Evolutionary conservation across 2,888 invertebrate genomes (phyloP), one percentile per base, ranked within the genome.

Genomic region (Caprella mutica): DNA sequence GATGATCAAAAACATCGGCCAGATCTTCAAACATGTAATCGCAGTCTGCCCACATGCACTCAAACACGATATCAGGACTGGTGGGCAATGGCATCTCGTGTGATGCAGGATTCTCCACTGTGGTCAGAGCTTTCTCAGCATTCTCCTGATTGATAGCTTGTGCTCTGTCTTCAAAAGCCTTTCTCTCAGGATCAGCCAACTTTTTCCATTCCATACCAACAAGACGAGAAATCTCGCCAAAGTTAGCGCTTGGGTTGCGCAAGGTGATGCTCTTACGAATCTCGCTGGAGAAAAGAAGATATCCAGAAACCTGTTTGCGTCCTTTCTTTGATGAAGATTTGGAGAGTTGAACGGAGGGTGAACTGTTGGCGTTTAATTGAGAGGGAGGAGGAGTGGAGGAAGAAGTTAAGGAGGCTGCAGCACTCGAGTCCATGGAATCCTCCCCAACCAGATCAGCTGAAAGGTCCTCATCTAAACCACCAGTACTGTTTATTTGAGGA

Each of bases 271-370:
- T 82, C 73, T 92, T 91, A 55, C 98, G 80, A 48, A 92, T 85
- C 76, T 98, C 97, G 70, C 94, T 88, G 40, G 97, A 94, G 77
- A 94, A 98, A 60, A 98, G 79, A 67, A 98, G 97, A 77, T 98
- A 98, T 8, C 97, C 97, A 60, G 94, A 96, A 68, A 88, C 86
- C 65, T 88, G 79, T 74, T 88, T 85, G 76, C 86, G 87, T 67
- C 82, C 82, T 8, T 57, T 60, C 54, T 53, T 57, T 26, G 57
- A 57, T 23, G 57, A 70, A 81, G 73, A 51, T 72, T 24, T 26
- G 26, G 12, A 26, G 14, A 48, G 14, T 14, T 26, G 33, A 33
- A 33, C 12, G 33, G 8, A 12, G 14, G 33, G 9, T 33, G 33
- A 33, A 33, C 8, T 33, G 33, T 9, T 33, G 14, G 14, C 12